Evolutionary conservation across 2,113 vertebrate genomes (phyloP), one percentile per base, ranked within the genome.

Genomic region (Alosa alosa): DNA sequence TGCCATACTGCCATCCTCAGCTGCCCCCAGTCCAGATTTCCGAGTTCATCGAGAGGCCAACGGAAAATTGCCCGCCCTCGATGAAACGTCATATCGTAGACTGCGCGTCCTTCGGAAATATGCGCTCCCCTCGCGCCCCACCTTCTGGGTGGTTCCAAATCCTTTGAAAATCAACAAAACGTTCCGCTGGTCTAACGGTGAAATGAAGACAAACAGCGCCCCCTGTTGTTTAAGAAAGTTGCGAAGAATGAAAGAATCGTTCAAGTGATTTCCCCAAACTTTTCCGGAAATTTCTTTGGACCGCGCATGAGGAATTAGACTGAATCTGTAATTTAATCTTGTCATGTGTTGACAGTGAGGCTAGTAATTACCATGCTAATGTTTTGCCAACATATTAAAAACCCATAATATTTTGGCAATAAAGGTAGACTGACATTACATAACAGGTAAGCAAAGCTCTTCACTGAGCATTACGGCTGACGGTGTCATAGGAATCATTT

Each of bases 1-100:
- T 90, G 90, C 89, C 89, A 5, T 85, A 88, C 88, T 86, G 88
- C 46, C 25, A 31, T n/a, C 45, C 45, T 11, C 17, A 84, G 3
- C 50, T n/a, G 41, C 52, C 60, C 85, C 47, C 81, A 8, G 89
- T 90, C 88, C 72, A 84, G 83, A 25, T 44, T 88, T 91, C 85
- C 3, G 87, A 90, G 94, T 95, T 95, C 94, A 95, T 39, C 49
- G 41, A 89, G 75, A 95, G 94, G 94, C 90, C 94, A 95, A 4
- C 0, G 6, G 2, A 41, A 25, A 7, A 82, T 55, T 87, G 92
- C 86, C 88, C 93, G 64, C 94, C 94, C 84, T 25, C 89, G 85
- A 91, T 85, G 85, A 39, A 46, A 81, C 72, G 44, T 91, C 90
- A 90, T 36, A 47, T 44, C 83, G 45, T 87, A 88, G 68, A 88